Base-by-base conservation (phyloP, 2,888 invertebrate genomes). In the Uropetala carovei region DNA sequence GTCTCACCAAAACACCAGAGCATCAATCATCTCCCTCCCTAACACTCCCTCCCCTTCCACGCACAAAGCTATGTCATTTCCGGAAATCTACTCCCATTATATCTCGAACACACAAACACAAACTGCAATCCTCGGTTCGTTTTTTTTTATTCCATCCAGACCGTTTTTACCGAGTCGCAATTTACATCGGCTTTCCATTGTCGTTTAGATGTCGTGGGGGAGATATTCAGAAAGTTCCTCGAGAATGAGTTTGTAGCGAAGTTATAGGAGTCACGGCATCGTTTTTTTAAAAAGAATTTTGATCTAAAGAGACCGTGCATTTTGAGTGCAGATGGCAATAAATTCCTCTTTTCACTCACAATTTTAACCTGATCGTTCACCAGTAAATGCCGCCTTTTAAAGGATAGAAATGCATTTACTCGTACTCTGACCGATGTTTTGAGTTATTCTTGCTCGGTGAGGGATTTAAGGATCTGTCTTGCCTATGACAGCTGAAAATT, bases 11-110 rank as follows among this genome's bases (percentile, higher is more conserved):
- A 89, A 89, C 89, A 43, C 18, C 64, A 56, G 68, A n/a, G 30
- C 89, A 89, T 89, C 89, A 89, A 89, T 89, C 89, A 89, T 89
- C 60, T 4, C 83, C 83, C n/a, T 56, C 83, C 14, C 43, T 3
- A 43, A 43, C 43, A n/a, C n/a, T n/a, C 18, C 22, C 22, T 30
- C 82, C 22, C 59, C 59, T 64, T 60, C 89, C 30, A 30, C 43
- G 60, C 27, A 86, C 86, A 86, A 86, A 59, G 64, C 89, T 43
- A 64, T 27, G 64, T 64, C 89, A 68, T 89, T 89, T 89, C 89
- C 89, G 64, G 89, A 58, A 86, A 89, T 64, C 30, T 30, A 43
- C 43, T 60, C 43, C 22, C 60, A 89, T 89, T 64, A 89, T 89
- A 64, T 68, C 89, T 64, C 10, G 43, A 58, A 43, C 68, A 89